Conservation (phyloP, 2,888 invertebrate genomes). For the Copidosoma aretas region DNA sequence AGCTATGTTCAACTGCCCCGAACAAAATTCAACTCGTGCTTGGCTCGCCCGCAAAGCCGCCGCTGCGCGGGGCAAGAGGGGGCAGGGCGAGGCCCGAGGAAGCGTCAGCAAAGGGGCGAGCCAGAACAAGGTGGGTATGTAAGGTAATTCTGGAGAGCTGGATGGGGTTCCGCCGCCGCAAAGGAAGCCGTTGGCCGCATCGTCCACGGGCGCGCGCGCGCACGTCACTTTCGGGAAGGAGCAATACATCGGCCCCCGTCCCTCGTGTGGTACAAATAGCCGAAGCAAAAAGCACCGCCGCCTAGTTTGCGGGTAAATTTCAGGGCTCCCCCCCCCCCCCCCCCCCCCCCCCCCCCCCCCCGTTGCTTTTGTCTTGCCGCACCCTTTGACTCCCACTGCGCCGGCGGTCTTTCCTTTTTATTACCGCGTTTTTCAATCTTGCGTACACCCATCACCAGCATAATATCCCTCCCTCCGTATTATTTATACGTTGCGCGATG, state of each 20-base stretch:
- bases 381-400: no score
- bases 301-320: no score
- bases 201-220: neutral
- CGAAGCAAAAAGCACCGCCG: neutral
- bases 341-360: no score
- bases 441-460: no score
- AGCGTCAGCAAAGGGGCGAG: neutral
- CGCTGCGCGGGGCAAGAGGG: neutral
- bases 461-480: no score
- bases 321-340: no score
- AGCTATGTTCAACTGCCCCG: constrained; percentile 4
- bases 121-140: neutral
- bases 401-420: no score
- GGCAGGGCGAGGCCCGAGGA: neutral
- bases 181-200: neutral
- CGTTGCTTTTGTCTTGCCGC: no score
- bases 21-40: constrained; percentile 31
- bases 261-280: neutral
- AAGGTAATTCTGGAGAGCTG: neutral
- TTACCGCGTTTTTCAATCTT: no score
- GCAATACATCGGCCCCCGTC: neutral
- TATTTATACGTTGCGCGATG: no score
- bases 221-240: neutral
- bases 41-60: neutral
- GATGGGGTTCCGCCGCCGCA: neutral